These are phyloP conservation scores for Pseudomyrmex gracilis DNA, from an alignment of 1,140 invertebrate genomes.

Conservation along the genomic window DNA sequence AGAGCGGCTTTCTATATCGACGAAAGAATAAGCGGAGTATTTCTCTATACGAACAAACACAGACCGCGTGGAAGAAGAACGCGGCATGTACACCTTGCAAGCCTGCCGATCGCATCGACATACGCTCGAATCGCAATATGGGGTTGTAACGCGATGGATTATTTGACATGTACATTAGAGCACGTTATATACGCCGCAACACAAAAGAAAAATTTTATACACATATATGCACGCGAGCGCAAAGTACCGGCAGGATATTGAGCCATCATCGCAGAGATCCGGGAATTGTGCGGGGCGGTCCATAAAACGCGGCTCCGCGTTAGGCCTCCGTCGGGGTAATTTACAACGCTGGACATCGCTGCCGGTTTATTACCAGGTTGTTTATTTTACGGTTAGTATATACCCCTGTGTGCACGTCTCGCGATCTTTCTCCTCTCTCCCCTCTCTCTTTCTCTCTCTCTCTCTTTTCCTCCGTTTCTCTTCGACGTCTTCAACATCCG, in stretches of 20 bases:
- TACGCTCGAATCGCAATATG: not conserved
- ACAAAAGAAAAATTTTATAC: too few species aligned
- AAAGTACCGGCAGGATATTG: slow-evolving; percentile 74
- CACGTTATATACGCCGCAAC: too few species aligned
- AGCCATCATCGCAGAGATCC: slow-evolving; percentile 81
- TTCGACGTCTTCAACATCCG: slow-evolving; percentile 36
- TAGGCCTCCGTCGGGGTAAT: slow-evolving; percentile 78
- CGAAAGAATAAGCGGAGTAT: not conserved
- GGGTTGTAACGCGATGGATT: slow-evolving; percentile 1
- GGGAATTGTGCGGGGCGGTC: slow-evolving; percentile 81
- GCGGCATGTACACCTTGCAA: not conserved
- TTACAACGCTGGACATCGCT: slow-evolving; percentile 82
- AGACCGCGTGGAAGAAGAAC: too few species aligned
- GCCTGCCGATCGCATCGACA: not conserved
- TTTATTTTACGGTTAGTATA: slow-evolving; percentile 81
- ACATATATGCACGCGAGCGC: not conserved
- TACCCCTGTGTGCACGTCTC: slow-evolving; percentile 66
- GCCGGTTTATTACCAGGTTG: slow-evolving; percentile 82
- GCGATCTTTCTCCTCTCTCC: slow-evolving; percentile 7
- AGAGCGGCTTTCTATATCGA: too few species aligned
- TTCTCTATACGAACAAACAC: too few species aligned
- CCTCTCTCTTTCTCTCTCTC: slow-evolving; percentile 41
- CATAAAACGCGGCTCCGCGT: slow-evolving; percentile 81
- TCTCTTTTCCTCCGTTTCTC: slow-evolving; percentile 28
- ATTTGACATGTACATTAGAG: slow-evolving; percentile 8